Conservation (phyloP, 2,888 invertebrate species). For the Melanostoma mellinum region DNA sequence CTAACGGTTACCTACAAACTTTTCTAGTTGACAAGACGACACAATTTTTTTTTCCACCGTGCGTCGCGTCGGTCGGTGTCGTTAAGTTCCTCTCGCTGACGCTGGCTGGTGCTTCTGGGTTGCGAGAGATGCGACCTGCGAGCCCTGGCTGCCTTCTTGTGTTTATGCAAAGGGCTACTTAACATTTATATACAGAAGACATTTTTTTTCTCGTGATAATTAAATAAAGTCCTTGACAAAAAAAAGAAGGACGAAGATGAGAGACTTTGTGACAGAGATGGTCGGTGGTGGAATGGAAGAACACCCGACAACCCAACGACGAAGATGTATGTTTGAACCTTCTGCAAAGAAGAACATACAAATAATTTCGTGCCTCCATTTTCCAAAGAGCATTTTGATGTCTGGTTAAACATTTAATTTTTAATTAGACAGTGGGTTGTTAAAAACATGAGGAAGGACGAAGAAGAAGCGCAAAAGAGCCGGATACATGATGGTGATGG, state of each 20-base stretch:
- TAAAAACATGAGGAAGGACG: slow-evolving; percentile 11
- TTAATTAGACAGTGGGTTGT: slow-evolving; percentile 66
- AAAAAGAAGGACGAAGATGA: slow-evolving; percentile 46
- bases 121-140: neutral
- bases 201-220: slow-evolving; percentile 61
- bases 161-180: slow-evolving; percentile 67
- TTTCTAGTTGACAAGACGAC: slow-evolving; percentile 63
- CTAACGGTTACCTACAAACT: slow-evolving; percentile 26
- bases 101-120: neutral
- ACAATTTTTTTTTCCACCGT: slow-evolving; percentile 36
- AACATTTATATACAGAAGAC: slow-evolving; percentile 55
- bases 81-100: slow-evolving; percentile 18
- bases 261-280: slow-evolving; percentile 32
- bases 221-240: slow-evolving; percentile 68
- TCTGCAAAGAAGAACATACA: neutral
- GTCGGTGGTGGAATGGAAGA: slow-evolving; percentile 4
- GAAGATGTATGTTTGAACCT: neutral
- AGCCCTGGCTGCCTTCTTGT: slow-evolving; percentile 18
- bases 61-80: neutral
- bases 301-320: neutral
- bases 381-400: slow-evolving; percentile 62
- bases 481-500: neutral
- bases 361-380: slow-evolving; percentile 20
- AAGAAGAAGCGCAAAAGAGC: slow-evolving; percentile 4
- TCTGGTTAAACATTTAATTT: slow-evolving; percentile 72